These are phyloP conservation scores for Stylophora pistillata DNA, from an alignment of 64 coral and sea anemone species.

Conservation along the genomic window DNA sequence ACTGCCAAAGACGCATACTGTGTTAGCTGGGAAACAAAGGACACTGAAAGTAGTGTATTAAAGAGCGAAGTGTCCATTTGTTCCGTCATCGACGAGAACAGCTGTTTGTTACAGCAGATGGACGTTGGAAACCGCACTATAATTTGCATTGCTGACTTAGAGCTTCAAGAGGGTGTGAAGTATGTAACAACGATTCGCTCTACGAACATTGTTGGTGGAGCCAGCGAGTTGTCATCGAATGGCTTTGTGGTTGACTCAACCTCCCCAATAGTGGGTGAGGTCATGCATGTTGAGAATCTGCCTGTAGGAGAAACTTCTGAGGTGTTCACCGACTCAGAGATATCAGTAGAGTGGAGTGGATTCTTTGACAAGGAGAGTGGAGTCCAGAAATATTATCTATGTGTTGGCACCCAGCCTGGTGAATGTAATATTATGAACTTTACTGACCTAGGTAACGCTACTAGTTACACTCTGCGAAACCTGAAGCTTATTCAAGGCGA, in stretches of 20 bases:
- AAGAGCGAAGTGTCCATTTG: slow-evolving; percentile 86
- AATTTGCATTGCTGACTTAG: slow-evolving; percentile 74
- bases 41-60: slow-evolving; percentile 65
- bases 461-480: slow-evolving; percentile 15
- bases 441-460: slow-evolving; percentile 41
- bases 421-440: slow-evolving; percentile 59
- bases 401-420: slow-evolving; percentile 68
- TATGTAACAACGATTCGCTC: slow-evolving; percentile 67
- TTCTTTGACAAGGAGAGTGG: slow-evolving; percentile 83
- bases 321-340: slow-evolving; percentile 44
- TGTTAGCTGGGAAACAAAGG: slow-evolving; percentile 53
- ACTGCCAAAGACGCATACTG: slow-evolving; percentile 75
- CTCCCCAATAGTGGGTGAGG: slow-evolving; percentile 59
- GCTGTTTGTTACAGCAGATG: slow-evolving; percentile 50
- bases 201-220: slow-evolving; percentile 66
- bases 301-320: not conserved
- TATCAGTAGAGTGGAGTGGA: slow-evolving; percentile 68
- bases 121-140: slow-evolving; percentile 57
- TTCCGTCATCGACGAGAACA: slow-evolving; percentile 40
- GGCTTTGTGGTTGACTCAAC: slow-evolving; percentile 82
- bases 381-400: slow-evolving; percentile 64
- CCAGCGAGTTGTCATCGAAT: slow-evolving; percentile 45
- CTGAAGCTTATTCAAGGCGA: not conserved
- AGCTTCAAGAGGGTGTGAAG: slow-evolving; percentile 76
- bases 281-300: slow-evolving; percentile 51